Conservation (phyloP, 2,113 vertebrate species). For the Onychostruthus taczanowskii region DNA sequence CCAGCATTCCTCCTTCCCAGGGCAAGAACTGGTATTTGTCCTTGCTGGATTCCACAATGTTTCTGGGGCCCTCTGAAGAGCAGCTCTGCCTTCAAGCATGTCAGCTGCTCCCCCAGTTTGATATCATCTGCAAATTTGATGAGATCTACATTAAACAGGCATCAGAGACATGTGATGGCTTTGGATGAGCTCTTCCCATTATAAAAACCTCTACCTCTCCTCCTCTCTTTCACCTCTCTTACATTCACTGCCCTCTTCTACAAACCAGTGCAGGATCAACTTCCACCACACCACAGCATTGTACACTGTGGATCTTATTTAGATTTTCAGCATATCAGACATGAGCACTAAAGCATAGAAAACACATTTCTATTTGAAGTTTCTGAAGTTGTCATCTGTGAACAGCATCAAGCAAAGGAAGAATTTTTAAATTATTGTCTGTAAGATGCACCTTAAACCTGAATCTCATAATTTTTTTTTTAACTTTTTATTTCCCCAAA, state of each 20-base stretch:
- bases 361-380: background rate
- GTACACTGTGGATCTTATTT: background rate
- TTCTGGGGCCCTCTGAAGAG: background rate
- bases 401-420: background rate
- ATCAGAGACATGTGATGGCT: background rate
- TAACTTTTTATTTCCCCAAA: background rate
- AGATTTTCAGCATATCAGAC: background rate
- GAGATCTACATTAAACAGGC: background rate
- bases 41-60: background rate
- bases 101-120: fast-evolving
- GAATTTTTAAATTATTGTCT: background rate
- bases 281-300: background rate
- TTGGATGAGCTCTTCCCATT: background rate
- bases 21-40: background rate
- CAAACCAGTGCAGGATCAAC: background rate
- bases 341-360: background rate
- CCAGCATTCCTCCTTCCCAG: background rate
- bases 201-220: background rate
- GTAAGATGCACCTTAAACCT: background rate
- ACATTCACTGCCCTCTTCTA: background rate
- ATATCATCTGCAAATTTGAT: background rate
- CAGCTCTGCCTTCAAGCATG: background rate
- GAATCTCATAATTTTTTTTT: background rate
- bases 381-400: background rate
- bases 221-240: background rate